Evolutionary conservation across 2,797 vertebrate species (phyloP).

Genomic region (Linurgus olivaceus): DNA sequence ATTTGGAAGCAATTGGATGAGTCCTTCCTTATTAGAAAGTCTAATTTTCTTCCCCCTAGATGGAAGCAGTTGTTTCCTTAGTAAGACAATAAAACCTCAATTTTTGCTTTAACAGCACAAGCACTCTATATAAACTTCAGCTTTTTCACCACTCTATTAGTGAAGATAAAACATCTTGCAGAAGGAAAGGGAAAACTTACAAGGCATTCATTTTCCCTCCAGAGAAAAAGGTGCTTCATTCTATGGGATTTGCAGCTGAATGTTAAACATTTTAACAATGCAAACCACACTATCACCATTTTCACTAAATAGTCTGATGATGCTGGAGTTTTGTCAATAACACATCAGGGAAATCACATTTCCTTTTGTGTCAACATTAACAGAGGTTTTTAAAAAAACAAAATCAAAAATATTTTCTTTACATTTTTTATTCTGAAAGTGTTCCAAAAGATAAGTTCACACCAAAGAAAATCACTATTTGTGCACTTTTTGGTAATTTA

Average conservation of each 20-base stretch:
- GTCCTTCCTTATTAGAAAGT: not conserved
- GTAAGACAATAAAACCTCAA: not conserved
- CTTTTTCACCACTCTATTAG: not conserved
- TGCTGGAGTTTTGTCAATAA: not conserved
- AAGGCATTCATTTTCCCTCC: not conserved
- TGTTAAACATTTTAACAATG: not conserved
- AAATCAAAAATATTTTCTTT: not conserved
- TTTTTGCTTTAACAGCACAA: constrained; percentile 11
- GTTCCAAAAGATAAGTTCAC: constrained; percentile 26
- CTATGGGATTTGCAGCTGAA: not conserved
- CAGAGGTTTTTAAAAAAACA: not conserved
- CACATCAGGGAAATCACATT: not conserved
- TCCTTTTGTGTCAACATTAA: not conserved
- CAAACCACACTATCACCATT: not conserved
- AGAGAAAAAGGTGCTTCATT: not conserved
- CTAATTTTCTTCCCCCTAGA: constrained; percentile 9
- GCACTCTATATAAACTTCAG: not conserved
- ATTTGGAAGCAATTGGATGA: not conserved
- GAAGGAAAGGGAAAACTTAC: not conserved
- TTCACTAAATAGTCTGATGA: not conserved
- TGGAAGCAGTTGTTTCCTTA: not conserved
- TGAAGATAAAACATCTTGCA: not conserved
- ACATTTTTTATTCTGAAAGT: constrained; percentile 16
- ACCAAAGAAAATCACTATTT: constrained; percentile 10
- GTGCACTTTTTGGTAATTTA: constrained; percentile 44